Evolutionary conservation across 92 coral and sea anemone species (phyloP).

Genomic region (Blastomussa wellsi): DNA sequence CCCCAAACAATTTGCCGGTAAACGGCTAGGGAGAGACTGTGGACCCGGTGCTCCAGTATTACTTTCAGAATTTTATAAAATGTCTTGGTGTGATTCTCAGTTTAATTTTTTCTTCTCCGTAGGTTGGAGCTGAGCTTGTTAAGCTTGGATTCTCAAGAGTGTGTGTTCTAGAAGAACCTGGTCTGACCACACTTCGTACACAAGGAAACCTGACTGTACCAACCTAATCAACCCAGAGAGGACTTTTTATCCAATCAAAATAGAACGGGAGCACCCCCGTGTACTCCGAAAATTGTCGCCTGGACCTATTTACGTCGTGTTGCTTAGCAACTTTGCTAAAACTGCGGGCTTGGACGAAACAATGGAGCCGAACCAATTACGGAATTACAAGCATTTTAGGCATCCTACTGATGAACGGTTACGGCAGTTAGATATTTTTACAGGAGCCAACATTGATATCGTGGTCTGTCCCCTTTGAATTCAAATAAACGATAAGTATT

Average conservation of each 20-base stretch:
- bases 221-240: slow-evolving; percentile 26
- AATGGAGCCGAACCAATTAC: background rate
- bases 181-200: slow-evolving; percentile 69
- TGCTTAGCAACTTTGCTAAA: background rate
- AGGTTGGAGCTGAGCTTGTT: slow-evolving; percentile 92
- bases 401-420: too few relatives aligned
- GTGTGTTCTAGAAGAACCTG: slow-evolving; percentile 93
- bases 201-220: slow-evolving; percentile 75
- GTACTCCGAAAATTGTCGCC: background rate
- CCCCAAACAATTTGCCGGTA: background rate
- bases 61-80: background rate
- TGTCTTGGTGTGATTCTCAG: background rate
- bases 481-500: too few relatives aligned
- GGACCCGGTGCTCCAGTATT: background rate
- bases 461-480: too few relatives aligned
- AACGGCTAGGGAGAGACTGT: background rate
- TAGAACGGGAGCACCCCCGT: too few relatives aligned
- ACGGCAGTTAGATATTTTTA: too few relatives aligned
- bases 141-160: slow-evolving; percentile 81
- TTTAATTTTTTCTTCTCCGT: slow-evolving; percentile 2
- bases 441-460: too few relatives aligned
- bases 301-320: background rate
- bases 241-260: background rate
- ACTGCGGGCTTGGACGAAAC: background rate
- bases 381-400: too few relatives aligned